These are phyloP conservation scores for Cheilosia grossa DNA, from an alignment of 2,888 invertebrate genomes.

Conservation along the genomic window DNA sequence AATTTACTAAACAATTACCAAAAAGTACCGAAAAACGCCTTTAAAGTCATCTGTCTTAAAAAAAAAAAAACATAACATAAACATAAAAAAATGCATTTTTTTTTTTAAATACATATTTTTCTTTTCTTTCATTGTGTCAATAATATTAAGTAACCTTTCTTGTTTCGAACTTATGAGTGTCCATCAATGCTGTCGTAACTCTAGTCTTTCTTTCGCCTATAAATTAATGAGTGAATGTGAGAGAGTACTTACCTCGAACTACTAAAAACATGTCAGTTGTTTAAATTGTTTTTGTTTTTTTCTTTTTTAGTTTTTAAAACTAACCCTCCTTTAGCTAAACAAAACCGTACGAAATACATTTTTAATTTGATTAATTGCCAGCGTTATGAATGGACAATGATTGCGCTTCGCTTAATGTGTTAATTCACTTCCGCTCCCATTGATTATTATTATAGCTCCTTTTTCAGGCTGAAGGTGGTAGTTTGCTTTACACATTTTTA, in stretches of 20 bases:
- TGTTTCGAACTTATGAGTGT: slow-evolving; percentile 40
- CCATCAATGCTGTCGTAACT: slow-evolving; percentile 16
- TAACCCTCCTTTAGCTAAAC: slow-evolving; percentile 56
- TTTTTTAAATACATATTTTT: background rate
- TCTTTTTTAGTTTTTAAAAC: slow-evolving; percentile 40
- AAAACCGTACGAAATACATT: slow-evolving; percentile 26
- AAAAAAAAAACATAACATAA: slow-evolving; percentile 10
- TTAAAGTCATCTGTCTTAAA: slow-evolving; percentile 20
- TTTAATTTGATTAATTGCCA: slow-evolving; percentile 53
- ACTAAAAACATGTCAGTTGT: slow-evolving; percentile 53
- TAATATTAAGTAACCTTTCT: slow-evolving; percentile 45
- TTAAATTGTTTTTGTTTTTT: slow-evolving; percentile 5
- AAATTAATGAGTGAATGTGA: slow-evolving; percentile 67
- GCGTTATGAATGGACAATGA: slow-evolving; percentile 61
- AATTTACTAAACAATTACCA: slow-evolving; percentile 37
- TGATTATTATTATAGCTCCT: slow-evolving; percentile 21
- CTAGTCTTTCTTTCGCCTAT: slow-evolving; percentile 28
- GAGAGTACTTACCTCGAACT: slow-evolving; percentile 71
- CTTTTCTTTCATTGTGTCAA: slow-evolving; percentile 29
- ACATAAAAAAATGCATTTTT: background rate
- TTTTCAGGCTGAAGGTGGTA: slow-evolving; percentile 27
- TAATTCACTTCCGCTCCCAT: slow-evolving; percentile 53
- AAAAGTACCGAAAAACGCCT: slow-evolving; percentile 4
- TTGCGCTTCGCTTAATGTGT: slow-evolving; percentile 27
- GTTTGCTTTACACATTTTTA: background rate